Conservation (phyloP, 2,113 vertebrate genomes). For the Romanogobio albipinnatus region DNA sequence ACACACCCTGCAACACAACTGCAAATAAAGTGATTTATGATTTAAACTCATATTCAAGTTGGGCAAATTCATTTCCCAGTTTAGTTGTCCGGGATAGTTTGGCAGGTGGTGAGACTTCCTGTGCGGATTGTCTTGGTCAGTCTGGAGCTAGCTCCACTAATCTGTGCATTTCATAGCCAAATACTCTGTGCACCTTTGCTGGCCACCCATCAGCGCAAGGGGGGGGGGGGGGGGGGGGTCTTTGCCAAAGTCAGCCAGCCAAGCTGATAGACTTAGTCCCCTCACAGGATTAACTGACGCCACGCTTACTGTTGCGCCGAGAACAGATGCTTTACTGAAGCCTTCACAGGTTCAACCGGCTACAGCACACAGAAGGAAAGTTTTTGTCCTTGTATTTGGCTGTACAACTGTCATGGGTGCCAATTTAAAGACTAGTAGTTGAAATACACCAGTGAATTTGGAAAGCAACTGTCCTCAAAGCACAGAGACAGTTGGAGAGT, state of each 20-base stretch:
- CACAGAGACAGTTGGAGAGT: not conserved
- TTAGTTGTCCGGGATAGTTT: conserved; percentile 1
- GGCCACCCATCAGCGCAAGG: not conserved
- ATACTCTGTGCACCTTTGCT: conserved; percentile 19
- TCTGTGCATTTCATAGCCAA: conserved; percentile 32
- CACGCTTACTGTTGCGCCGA: not conserved
- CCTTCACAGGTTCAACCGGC: not conserved
- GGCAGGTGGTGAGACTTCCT: conserved; percentile 21
- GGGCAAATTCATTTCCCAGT: not conserved
- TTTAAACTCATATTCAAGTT: conserved; percentile 1
- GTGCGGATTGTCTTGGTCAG: not conserved
- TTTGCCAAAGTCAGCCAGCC: conserved; percentile 19
- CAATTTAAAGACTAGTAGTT: conserved; percentile 11
- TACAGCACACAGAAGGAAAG: not conserved
- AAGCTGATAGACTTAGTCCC: not conserved
- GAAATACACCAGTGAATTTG: conserved; percentile 17
- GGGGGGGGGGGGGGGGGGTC: not conserved
- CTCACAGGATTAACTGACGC: conserved; percentile 32
- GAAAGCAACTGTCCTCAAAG: not conserved
- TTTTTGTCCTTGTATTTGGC: conserved; percentile 21
- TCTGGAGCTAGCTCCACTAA: conserved; percentile 31
- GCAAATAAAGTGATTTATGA: not conserved
- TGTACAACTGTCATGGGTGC: not conserved
- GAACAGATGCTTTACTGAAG: conserved; percentile 17
- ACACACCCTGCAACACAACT: not conserved